phyloP scores from a whole-genome alignment of 2,888 invertebrate species.

The Allacma fusca region DNA sequence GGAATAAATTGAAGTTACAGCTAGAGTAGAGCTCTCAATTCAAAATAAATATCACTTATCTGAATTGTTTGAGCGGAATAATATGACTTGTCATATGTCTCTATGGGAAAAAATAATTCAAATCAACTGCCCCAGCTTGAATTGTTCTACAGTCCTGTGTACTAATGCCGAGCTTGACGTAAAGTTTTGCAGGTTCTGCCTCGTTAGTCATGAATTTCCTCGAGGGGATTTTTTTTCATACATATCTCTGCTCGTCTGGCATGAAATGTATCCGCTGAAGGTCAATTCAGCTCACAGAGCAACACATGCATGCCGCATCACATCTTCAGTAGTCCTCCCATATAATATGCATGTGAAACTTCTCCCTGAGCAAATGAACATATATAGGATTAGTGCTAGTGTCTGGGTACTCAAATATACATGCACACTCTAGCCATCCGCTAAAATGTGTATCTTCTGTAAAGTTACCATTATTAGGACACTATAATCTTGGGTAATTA shows the following conservation, averaged over 20 bases:
- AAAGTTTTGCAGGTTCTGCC: background rate
- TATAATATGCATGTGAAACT: no score
- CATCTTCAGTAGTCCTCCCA: no score
- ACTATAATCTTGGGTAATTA: no score
- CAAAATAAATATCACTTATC: background rate
- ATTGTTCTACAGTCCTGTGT: no score
- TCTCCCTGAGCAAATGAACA: no score
- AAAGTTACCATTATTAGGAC: no score
- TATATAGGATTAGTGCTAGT: no score
- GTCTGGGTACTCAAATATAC: no score
- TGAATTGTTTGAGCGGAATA: background rate
- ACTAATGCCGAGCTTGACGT: background rate
- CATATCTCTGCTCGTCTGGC: background rate
- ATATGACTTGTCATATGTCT: background rate
- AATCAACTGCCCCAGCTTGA: background rate
- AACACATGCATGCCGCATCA: no score
- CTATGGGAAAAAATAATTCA: background rate
- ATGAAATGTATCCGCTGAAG: background rate
- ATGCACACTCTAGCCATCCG: no score
- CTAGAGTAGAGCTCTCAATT: background rate
- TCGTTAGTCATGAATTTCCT: constrained; percentile 9
- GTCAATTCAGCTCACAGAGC: background rate
- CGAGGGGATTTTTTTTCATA: background rate
- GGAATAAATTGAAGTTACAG: no score
- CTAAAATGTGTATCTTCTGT: no score